A percentile compares a stretch with the other conserved stretches of the same genome.
These are phyloP conservation scores for Amblyteles armatorius DNA, from an alignment of 2,888 invertebrate genomes.

Conservation along the genomic window DNA sequence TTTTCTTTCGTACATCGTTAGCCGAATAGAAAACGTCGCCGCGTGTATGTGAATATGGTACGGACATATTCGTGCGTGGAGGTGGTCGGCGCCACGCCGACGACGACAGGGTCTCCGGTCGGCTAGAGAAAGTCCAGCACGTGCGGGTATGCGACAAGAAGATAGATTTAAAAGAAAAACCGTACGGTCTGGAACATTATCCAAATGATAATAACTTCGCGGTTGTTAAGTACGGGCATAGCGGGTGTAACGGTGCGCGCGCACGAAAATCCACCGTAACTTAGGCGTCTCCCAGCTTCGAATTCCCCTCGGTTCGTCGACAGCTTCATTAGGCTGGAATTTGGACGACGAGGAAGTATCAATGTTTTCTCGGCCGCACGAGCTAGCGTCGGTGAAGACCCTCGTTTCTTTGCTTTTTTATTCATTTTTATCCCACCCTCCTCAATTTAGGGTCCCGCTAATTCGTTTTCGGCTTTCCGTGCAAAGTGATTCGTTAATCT, in stretches of 20 bases:
- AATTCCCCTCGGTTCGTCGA: constrained; percentile 44
- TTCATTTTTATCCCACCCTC: constrained; percentile 6
- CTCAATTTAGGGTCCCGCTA: constrained; percentile 14
- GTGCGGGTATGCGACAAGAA: constrained; percentile 21
- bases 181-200: constrained; percentile 38
- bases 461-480: constrained; percentile 43
- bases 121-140: constrained; percentile 35
- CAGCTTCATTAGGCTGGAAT: constrained; percentile 76
- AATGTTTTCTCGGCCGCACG: constrained; percentile 35
- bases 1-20: constrained; percentile 57
- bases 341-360: constrained; percentile 64
- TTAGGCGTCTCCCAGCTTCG: constrained; percentile 37
- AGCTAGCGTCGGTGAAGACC: constrained; percentile 23
- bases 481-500: constrained; percentile 62
- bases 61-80: not conserved
- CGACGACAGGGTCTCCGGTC: constrained; percentile 31
- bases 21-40: constrained; percentile 35
- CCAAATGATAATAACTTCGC: constrained; percentile 52
- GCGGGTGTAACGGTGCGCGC: constrained; percentile 60
- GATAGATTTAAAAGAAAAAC: constrained; percentile 23
- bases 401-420: constrained; percentile 11
- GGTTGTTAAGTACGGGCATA: constrained; percentile 17
- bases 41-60: constrained; percentile 9
- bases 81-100: constrained; percentile 23
- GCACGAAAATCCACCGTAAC: constrained; percentile 60